Base-by-base conservation (phyloP, 2,888 invertebrate species). In the Drosophila robusta region DNA sequence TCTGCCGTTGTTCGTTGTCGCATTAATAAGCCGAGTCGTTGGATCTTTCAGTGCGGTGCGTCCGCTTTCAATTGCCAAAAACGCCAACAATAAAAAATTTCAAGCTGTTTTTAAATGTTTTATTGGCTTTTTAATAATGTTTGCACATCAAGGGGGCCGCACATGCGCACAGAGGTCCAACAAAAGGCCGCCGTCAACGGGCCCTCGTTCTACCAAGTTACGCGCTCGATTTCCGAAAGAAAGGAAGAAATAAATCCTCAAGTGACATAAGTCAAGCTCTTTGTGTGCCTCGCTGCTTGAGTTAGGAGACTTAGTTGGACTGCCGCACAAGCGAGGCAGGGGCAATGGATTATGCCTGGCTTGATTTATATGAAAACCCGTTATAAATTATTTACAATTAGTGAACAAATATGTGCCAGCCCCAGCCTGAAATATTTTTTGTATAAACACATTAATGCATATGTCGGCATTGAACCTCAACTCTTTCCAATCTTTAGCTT, bases 41-140 rank as follows among this genome's bases (percentile, higher is more conserved):
- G 64, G 55, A 41, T 69, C 62, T 65, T 44, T 55, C 50, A 39
- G n/a, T 63, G 39, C 56, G 36, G 36, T 54, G 49, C 57, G 60
- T 63, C 58, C 46, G 60, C 62, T 64, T 73, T 81, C 79, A 81
- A 78, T 87, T 87, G 89, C 89, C 87, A 78, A 89, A 82, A 58
- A 58, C 67, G 71, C 67, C 89, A 84, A 84, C 87, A 84, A 89
- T 89, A 85, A 89, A 78, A 89, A 89, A 85, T 89, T 89, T 89
- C 89, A 89, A 89, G 85, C 89, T 87, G 85, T 85, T 85, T 89
- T 85, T 85, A 85, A 85, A 85, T 89, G 85, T 89, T 85, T 85
- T 85, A 85, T 85, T 85, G 85, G 85, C 75, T 85, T 85, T 85
- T 89, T 85, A 89, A 89, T 85, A 85, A 89, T 86, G 89, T 87